Base-by-base conservation (phyloP, 2,888 invertebrate genomes). In the Acholoe squamosa region DNA sequence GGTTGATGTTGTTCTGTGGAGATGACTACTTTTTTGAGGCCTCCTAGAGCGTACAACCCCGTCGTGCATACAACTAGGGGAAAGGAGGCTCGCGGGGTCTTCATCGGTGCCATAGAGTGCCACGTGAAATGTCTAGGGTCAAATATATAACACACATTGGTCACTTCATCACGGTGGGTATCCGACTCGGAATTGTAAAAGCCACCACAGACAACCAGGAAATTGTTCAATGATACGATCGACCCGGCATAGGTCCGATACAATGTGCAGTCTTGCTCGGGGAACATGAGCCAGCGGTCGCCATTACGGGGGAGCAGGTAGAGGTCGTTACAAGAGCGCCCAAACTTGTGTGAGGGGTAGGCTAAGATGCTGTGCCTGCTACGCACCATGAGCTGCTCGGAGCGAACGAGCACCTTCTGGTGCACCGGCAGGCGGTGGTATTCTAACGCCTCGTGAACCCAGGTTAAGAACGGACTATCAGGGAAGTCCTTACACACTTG, bases 331-430 rank as follows among this genome's bases (percentile, higher is more conserved):
- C 31, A 31, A 1, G 54, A 31, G 1, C 56, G 52, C 0, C 86
- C 86, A 52, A 54, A 31, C 28, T 86, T 52, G 16, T 86, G 56
- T 25, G 86, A 86, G 31, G 86, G 86, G 22, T 54, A 86, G 28
- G 86, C 86, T 22, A 86, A 28, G 28, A 86, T 86, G 56, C 54
- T 86, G 86, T 52, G 86, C 19, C 33, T 86, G 31, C 86, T 86
- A 3, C 86, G 86, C 10, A 86, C 86, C 52, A 56, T 52, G 12
- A 86, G 16, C 31, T 86, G 86, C 12, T 86, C 86, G 28, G 86
- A 86, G 16, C 86, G 86, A 3, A 86, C 56, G 28, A 86, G 86
- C 25, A 86, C 86, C 86, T 31, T 52, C 54, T 86, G 86, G 86
- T 86, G 52, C 3, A 86, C 25, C 7, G 86, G 86, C 28, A 52